Evolutionary conservation across 2,113 vertebrate genomes (phyloP), one percentile per base, ranked within the genome.

Genomic region (Podarcis cretensis): DNA sequence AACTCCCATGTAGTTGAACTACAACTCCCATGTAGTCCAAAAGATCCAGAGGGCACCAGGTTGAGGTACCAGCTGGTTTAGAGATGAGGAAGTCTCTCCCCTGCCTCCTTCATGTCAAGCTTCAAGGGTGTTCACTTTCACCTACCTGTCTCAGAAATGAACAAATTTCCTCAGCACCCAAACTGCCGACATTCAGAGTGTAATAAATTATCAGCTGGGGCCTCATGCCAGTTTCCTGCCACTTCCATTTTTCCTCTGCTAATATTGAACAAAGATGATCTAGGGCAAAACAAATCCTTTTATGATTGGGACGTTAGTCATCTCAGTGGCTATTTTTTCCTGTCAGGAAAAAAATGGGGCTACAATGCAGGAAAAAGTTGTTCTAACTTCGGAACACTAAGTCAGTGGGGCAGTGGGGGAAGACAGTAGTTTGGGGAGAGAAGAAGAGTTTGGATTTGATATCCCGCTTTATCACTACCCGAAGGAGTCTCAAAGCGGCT

Each of bases 211-310:
- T 10, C 14, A 30, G 20, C 27, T 16, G 30, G 0, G 18, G 3
- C 25, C 18, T 59, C 14, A 30, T 10, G 37, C 35, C 0, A 0
- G 1, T 35, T 0, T 0, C 10, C 27, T 37, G 59, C 71, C 14
- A 63, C 57, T 48, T 43, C 0, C 0, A 30, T 14, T 57, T 35
- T 81, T 63, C 25, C 65, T 1, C 1, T 0, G 0, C 78, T 3
- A 14, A 59, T 8, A 68, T 43, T 30, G 75, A 20, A n/a, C 1
- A 10, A 6, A 10, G 30, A 14, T 66, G 0, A 0, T 23, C 1
- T 57, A 75, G 79, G 32, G 21, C 16, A n/a, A 59, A 66, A 27
- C 73, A 81, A 37, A 71, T 59, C 37, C 40, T 27, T 25, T 65
- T 65, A 77, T 21, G 73, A 86, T 23, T 1, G 27, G 35, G 74